phyloP scores from a whole-genome alignment of 37 sponge, comb jelly and placozoan genomes.

The Spongilla lacustris region DNA sequence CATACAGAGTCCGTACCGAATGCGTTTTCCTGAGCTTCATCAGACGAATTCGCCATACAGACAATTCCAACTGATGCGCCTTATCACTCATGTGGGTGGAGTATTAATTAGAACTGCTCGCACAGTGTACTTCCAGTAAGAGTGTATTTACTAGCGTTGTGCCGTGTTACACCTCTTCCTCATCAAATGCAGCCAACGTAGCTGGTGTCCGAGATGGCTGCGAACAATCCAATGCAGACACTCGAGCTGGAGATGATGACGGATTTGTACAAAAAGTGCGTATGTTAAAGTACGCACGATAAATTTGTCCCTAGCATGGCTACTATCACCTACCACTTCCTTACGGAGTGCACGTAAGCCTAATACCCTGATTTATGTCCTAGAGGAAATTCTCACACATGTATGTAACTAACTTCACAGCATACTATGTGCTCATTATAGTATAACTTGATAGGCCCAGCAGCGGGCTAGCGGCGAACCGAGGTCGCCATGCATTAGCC shows the following conservation, averaged over 20 bases:
- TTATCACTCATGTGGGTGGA: conserved; percentile 17
- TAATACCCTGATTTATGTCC: too few relatives aligned
- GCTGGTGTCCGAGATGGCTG: conserved; percentile 45
- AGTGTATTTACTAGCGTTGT: not conserved
- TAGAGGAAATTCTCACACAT: too few relatives aligned
- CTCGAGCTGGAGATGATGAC: conserved; percentile 99
- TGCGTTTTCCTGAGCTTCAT: not conserved
- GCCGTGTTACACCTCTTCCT: not conserved
- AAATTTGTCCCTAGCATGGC: too few relatives aligned
- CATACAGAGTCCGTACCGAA: not conserved
- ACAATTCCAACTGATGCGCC: not conserved
- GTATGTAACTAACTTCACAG: too few relatives aligned
- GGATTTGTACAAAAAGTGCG: conserved; percentile 96
- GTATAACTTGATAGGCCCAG: too few relatives aligned
- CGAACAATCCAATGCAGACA: conserved; percentile 21
- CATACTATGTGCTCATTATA: too few relatives aligned
- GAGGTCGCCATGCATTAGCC: too few relatives aligned
- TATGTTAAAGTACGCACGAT: too few relatives aligned
- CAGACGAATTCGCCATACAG: not conserved
- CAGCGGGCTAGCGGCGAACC: too few relatives aligned
- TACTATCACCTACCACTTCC: too few relatives aligned
- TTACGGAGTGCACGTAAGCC: too few relatives aligned
- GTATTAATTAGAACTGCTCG: conserved; percentile 13
- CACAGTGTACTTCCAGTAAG: not conserved
- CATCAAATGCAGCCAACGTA: conserved; percentile 40